phyloP scores from a whole-genome alignment of 2,888 invertebrate genomes.

The Leptodirus hochenwartii region DNA sequence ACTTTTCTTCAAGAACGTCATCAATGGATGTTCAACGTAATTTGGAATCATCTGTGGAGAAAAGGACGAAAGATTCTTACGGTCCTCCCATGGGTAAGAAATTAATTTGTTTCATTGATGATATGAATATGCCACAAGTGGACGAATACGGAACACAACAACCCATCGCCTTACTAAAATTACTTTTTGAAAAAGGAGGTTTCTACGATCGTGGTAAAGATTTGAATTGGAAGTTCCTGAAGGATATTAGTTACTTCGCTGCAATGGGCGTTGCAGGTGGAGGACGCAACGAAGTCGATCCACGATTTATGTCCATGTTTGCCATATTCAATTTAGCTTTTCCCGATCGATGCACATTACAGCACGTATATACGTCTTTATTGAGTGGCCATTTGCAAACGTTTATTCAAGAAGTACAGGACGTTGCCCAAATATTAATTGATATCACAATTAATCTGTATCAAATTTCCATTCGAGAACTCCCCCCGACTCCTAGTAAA shows the following conservation, averaged over 20 bases:
- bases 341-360: constrained; percentile 58
- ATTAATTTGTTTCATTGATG: constrained; percentile 79
- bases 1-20: constrained; percentile 82
- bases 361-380: constrained; percentile 69
- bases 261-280: constrained; percentile 82
- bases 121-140: constrained; percentile 86
- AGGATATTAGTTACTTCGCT: constrained; percentile 63
- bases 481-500: constrained; percentile 82
- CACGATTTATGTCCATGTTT: constrained; percentile 82
- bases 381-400: constrained; percentile 54
- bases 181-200: constrained; percentile 75
- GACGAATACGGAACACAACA: constrained; percentile 86
- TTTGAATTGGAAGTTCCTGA: constrained; percentile 73
- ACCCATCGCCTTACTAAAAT: constrained; percentile 79
- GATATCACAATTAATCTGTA: constrained; percentile 68
- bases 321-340: constrained; percentile 72
- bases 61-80: constrained; percentile 75
- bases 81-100: constrained; percentile 83
- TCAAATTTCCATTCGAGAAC: constrained; percentile 54
- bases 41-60: constrained; percentile 75
- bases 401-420: constrained; percentile 49
- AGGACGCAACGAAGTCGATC: constrained; percentile 78
- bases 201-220: constrained; percentile 81
- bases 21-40: constrained; percentile 80
- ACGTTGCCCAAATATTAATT: constrained; percentile 49